These are phyloP conservation scores for Leptinotarsa lineolata DNA, from an alignment of 1,140 invertebrate genomes.

Conservation along the genomic window DNA sequence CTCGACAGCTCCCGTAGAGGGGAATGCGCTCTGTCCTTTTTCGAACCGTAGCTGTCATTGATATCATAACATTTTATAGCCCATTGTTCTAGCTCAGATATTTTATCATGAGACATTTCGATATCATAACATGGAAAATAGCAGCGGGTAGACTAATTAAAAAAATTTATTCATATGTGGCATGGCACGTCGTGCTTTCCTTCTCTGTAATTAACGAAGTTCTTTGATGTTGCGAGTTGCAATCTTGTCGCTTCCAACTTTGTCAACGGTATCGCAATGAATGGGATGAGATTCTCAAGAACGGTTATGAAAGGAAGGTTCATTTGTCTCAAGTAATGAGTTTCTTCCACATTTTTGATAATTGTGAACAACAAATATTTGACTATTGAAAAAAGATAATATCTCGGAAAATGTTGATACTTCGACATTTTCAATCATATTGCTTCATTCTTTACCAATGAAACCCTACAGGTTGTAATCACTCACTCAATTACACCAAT, in stretches of 20 bases:
- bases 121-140: constrained; percentile 25
- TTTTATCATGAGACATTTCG: constrained; percentile 23
- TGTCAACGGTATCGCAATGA: not conserved
- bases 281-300: not conserved
- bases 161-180: constrained; percentile 29
- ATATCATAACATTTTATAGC: constrained; percentile 44
- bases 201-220: constrained; percentile 22
- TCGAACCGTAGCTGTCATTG: constrained; percentile 28
- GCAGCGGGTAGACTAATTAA: constrained; percentile 29
- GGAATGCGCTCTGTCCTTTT: constrained; percentile 34
- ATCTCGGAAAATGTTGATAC: too few species aligned
- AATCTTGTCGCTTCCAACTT: constrained; percentile 2
- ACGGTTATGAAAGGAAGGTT: not conserved
- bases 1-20: constrained; percentile 25
- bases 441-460: too few species aligned
- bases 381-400: too few species aligned
- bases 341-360: not conserved
- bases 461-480: too few species aligned
- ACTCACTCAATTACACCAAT: too few species aligned
- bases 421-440: too few species aligned
- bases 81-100: constrained; percentile 37
- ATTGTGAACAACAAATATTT: too few species aligned
- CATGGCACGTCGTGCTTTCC: constrained; percentile 14
- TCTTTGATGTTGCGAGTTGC: constrained; percentile 18
- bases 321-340: not conserved